Conservation (phyloP, 37 sponge, comb jelly and placozoan species). For the Bolinopsis microptera region DNA sequence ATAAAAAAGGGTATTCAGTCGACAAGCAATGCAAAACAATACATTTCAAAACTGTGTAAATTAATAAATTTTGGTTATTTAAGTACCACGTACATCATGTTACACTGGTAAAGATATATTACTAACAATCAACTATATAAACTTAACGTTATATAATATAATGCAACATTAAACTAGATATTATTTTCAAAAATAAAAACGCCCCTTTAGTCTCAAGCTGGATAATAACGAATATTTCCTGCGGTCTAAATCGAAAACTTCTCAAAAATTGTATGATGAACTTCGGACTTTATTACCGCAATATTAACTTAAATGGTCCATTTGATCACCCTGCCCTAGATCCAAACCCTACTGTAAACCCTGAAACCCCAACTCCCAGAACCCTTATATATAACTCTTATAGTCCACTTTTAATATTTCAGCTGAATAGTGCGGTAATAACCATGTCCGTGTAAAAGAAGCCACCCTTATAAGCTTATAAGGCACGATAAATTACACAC, state of each 20-base stretch:
- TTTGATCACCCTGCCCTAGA: no score
- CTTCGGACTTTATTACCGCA: no score
- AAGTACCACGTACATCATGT: background rate
- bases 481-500: background rate
- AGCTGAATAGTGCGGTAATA: no score
- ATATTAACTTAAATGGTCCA: no score
- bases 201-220: background rate
- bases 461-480: no score
- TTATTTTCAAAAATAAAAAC: conserved; percentile 10
- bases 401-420: no score
- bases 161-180: background rate
- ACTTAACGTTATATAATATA: background rate
- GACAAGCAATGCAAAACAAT: conserved; percentile 21
- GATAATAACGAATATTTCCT: background rate
- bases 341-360: no score
- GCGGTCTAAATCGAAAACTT: background rate
- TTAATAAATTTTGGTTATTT: background rate
- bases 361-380: no score
- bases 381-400: no score
- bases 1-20: conserved; percentile 2
- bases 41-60: conserved; percentile 44
- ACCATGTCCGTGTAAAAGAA: no score
- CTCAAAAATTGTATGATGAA: background rate
- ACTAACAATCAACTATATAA: conserved; percentile 36
- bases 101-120: background rate